Evolutionary conservation across 1,140 invertebrate genomes (phyloP), one percentile per base, ranked within the genome.

Genomic region (Whitmania pigra): DNA sequence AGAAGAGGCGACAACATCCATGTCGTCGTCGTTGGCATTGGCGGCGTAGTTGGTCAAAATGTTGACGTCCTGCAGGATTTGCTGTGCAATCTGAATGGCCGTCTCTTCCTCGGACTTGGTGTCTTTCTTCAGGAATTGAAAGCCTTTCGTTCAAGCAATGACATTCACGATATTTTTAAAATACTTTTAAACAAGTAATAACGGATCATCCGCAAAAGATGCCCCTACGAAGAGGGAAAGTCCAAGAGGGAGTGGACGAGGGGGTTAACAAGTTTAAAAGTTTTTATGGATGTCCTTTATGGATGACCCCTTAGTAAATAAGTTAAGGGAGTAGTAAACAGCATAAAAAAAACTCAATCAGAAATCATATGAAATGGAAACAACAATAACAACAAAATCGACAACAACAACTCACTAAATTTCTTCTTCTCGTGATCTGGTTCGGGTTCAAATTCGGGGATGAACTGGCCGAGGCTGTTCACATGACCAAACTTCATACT

Each of bases 11-110:
- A 40, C 36, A 20, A 31, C 27, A 31, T 69, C 67, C 6, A 31
- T 27, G 22, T 69, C 67, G 40, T 40, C 67, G 20, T 69, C 67
- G 25, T 7, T 31, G 43, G 18, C 31, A 22, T 7, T n/a, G 29
- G 29, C 9, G 4, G 29, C 3, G n/a, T 69, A 22, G n/a, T 77
- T 76, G 31, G 92, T 94, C 73, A 94, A 84, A 78, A 87, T 89
- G 40, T 90, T 93, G 43, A 95, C 89, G 83, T 93, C 92, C 82
- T 89, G 91, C 49, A 95, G 87, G 77, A 95, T 94, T 90, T 93
- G 94, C 82, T 93, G 90, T 25, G 93, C 91, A 73, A 95, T 89
- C 83, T 92, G 90, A 89, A 91, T 91, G 40, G 93, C 93, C 84
- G 94, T 88, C 79, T 94, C 92, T 82, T 95, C 92, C 83, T 93